phyloP scores from a whole-genome alignment of 2,113 vertebrate species.

The Haemorhous mexicanus region DNA sequence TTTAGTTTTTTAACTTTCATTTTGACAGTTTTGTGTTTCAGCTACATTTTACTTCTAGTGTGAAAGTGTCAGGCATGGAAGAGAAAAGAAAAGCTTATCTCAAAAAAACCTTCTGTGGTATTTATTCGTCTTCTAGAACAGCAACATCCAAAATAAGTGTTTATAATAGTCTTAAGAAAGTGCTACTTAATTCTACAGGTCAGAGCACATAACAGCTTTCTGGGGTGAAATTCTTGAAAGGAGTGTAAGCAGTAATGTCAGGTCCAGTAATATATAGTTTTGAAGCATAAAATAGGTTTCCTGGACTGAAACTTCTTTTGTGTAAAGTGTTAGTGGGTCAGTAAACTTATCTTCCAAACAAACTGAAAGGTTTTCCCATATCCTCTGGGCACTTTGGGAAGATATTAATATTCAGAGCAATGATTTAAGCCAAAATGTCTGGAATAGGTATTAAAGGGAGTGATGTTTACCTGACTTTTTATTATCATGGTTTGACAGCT shows the following conservation, averaged over 20 bases:
- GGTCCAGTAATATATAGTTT: not conserved
- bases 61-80: not conserved
- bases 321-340: not conserved
- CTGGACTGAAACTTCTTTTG: not conserved
- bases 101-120: conserved; percentile 19
- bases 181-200: not conserved
- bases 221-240: not conserved
- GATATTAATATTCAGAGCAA: not conserved
- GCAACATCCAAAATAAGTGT: not conserved
- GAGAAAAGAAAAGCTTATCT: conserved; percentile 34
- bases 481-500: not conserved
- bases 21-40: conserved; percentile 11
- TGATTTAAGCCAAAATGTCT: not conserved
- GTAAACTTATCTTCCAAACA: not conserved
- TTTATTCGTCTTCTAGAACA: conserved; percentile 12
- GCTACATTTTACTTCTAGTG: not conserved
- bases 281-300: not conserved
- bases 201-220: not conserved
- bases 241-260: not conserved
- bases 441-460: not conserved
- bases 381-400: not conserved
- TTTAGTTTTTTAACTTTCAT: not conserved
- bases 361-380: not conserved
- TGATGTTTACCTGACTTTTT: not conserved
- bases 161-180: conserved; percentile 1